A percentile compares a stretch with the other conserved stretches of the same genome.
Evolutionary conservation across 2,888 invertebrate genomes (phyloP).

Genomic region (Holacanthella duospinosa): DNA sequence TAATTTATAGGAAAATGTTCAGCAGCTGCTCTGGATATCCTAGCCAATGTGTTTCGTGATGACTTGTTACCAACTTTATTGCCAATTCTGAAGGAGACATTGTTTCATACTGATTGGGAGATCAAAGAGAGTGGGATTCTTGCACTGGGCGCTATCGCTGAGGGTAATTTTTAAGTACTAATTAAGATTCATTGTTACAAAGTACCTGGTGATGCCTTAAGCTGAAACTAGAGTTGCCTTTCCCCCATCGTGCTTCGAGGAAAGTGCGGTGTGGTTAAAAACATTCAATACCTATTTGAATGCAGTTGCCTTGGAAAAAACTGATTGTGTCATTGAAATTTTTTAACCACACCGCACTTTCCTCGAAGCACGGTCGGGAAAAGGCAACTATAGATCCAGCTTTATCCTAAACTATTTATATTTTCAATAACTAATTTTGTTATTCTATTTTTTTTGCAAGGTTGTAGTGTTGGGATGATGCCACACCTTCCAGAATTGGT

Average conservation of each 20-base stretch:
- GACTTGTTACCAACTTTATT: slow-evolving; percentile 85
- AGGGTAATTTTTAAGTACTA: slow-evolving; percentile 42
- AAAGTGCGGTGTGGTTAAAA: no score
- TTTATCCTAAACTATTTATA: not conserved
- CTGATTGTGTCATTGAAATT: no score
- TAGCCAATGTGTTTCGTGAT: slow-evolving; percentile 93
- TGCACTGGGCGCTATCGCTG: slow-evolving; percentile 80
- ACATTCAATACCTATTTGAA: no score
- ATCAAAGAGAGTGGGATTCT: slow-evolving; percentile 89
- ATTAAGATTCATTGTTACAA: not conserved
- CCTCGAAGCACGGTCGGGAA: no score
- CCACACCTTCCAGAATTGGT: slow-evolving; percentile 91
- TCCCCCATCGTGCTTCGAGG: no score
- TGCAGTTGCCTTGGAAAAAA: no score
- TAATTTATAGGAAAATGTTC: slow-evolving; percentile 71
- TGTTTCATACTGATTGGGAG: slow-evolving; percentile 93
- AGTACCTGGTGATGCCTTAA: no score
- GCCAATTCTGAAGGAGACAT: slow-evolving; percentile 90
- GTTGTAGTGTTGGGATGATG: slow-evolving; percentile 93
- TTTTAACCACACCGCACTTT: no score
- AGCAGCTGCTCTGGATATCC: slow-evolving; percentile 91
- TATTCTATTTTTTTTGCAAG: slow-evolving; percentile 39
- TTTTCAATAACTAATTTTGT: not conserved
- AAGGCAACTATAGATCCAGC: no score
- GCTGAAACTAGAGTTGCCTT: no score